Conservation (phyloP, 2,888 invertebrate species). For the Rhagium mordax region DNA sequence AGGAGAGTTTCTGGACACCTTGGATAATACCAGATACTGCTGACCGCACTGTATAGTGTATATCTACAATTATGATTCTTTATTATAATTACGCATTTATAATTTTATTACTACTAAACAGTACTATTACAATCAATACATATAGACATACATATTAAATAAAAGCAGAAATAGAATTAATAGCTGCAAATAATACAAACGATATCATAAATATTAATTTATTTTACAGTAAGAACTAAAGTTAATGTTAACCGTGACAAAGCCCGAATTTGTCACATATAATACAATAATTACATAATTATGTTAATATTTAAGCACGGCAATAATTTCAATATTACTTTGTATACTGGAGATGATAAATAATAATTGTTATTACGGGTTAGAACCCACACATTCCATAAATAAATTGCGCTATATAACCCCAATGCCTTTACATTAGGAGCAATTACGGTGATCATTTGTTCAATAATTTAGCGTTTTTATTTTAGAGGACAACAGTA, state of each 20-base stretch:
- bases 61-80: too few species aligned
- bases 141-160: too few species aligned
- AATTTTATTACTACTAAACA: too few species aligned
- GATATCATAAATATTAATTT: neutral
- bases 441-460: conserved; percentile 17
- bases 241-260: neutral
- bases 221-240: neutral
- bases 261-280: neutral
- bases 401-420: conserved; percentile 22
- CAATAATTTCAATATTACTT: conserved; percentile 7
- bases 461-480: conserved; percentile 23
- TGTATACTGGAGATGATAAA: conserved; percentile 2
- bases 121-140: too few species aligned
- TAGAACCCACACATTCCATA: conserved; percentile 2
- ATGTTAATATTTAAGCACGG: conserved; percentile 6
- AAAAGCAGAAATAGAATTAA: too few species aligned
- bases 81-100: too few species aligned
- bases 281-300: conserved; percentile 11
- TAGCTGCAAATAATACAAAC: too few species aligned
- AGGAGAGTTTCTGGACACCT: too few species aligned
- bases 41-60: too few species aligned
- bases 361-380: conserved; percentile 20
- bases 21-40: too few species aligned
- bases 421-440: conserved; percentile 6
- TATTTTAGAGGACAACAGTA: conserved; percentile 13